Conservation (phyloP, 2,888 invertebrate species). For the Mesodorylaimus sp. region DNA sequence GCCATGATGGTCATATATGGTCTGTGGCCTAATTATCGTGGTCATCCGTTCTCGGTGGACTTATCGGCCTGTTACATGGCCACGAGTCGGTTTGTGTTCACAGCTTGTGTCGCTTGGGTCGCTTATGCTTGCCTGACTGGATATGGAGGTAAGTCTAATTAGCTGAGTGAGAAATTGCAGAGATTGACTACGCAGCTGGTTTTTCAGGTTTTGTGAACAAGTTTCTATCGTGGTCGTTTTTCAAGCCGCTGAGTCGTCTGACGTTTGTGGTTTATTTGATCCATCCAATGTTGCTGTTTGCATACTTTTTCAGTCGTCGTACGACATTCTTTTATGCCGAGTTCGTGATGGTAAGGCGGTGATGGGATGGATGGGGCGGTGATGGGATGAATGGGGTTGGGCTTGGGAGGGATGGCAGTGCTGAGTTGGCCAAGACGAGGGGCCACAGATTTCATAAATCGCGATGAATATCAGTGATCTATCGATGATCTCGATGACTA, state of each 20-base stretch:
- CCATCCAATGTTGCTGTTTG: slow-evolving; percentile 27
- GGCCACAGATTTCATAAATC: no score
- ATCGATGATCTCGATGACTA: no score
- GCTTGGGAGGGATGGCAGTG: background rate
- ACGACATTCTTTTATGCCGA: slow-evolving; percentile 27
- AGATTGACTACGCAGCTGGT: background rate
- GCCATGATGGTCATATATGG: slow-evolving; percentile 22
- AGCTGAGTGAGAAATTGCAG: background rate
- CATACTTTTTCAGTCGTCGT: slow-evolving; percentile 24
- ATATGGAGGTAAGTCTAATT: slow-evolving; percentile 29
- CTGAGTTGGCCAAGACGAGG: no score
- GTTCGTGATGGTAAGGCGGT: slow-evolving; percentile 2
- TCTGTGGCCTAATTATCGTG: slow-evolving; percentile 22
- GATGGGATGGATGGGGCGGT: background rate
- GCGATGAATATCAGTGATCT: no score
- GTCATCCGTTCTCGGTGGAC: slow-evolving; percentile 20
- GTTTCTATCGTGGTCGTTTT: slow-evolving; percentile 58
- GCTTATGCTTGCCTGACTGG: slow-evolving; percentile 36
- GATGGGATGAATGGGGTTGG: background rate
- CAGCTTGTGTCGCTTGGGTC: slow-evolving; percentile 35
- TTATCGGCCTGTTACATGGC: slow-evolving; percentile 11
- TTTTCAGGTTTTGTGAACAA: slow-evolving; percentile 43
- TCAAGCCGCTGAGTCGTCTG: slow-evolving; percentile 69
- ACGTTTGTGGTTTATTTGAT: slow-evolving; percentile 79
- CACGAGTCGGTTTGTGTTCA: slow-evolving; percentile 29